Percentiles rank a stretch among this genome's conserved stretches.
Conservation (phyloP, 1,140 invertebrate genomes). For the Drosophila littoralis region DNA sequence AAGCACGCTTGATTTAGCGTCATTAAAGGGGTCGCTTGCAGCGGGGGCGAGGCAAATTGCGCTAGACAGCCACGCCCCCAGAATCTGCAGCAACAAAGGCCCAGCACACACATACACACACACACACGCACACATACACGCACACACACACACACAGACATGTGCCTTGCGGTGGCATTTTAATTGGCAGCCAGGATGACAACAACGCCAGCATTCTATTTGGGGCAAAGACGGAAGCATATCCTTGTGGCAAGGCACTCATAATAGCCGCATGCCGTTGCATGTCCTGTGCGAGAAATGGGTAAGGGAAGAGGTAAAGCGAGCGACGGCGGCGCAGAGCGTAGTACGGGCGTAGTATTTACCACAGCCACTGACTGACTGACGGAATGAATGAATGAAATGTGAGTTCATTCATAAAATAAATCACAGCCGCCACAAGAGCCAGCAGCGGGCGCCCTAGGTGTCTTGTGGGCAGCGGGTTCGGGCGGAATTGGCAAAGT, state of each 20-base stretch:
- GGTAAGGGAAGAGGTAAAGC: too few relatives aligned
- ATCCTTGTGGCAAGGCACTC: constrained; percentile 60
- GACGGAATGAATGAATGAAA: constrained; percentile 65
- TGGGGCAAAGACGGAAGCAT: constrained; percentile 69
- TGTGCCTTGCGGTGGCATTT: constrained; percentile 79
- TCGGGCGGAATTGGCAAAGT: not conserved
- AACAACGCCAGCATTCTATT: constrained; percentile 37
- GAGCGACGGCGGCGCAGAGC: not conserved
- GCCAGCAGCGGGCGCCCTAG: not conserved
- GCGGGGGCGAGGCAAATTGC: not conserved
- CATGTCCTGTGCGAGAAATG: constrained; percentile 30
- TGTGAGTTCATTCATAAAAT: constrained; percentile 78
- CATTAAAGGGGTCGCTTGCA: constrained; percentile 61
- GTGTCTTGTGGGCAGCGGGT: not conserved
- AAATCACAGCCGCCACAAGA: constrained; percentile 58
- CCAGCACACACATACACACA: constrained; percentile 6
- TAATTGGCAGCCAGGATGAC: constrained; percentile 72
- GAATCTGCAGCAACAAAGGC: constrained; percentile 19
- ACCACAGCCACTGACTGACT: constrained; percentile 6
- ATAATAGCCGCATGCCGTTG: constrained; percentile 64
- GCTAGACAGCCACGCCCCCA: constrained; percentile 44
- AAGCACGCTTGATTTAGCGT: constrained; percentile 80
- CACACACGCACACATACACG: constrained; percentile 15
- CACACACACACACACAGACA: constrained; percentile 26
- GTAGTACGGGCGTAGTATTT: constrained; percentile 70